These are phyloP conservation scores for Cherax destructor DNA, from an alignment of 1,140 invertebrate species.

Conservation along the genomic window DNA sequence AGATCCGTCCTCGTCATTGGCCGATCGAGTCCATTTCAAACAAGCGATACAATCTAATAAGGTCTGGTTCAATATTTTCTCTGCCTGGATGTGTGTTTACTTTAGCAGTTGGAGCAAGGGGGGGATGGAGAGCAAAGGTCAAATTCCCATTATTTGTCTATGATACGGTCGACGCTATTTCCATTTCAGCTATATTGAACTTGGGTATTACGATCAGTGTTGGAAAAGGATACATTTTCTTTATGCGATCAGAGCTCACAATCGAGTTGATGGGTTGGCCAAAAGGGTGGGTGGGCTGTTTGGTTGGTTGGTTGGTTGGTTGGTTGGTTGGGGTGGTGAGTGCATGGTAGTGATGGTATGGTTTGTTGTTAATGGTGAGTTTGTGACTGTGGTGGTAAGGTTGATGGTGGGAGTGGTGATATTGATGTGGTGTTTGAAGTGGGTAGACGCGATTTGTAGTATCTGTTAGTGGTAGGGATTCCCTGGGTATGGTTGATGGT, in stretches of 20 bases:
- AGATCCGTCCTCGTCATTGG: slow-evolving; percentile 26
- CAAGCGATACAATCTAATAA: slow-evolving; percentile 66
- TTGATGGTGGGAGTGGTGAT: neutral
- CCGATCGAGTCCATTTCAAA: slow-evolving; percentile 60
- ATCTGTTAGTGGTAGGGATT: too few relatives aligned
- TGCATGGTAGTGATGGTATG: neutral
- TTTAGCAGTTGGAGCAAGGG: slow-evolving; percentile 10
- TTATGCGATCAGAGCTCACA: slow-evolving; percentile 30
- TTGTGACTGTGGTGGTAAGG: slow-evolving; percentile 7
- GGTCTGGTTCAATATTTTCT: slow-evolving; percentile 56
- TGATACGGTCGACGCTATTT: slow-evolving; percentile 51
- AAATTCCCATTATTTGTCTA: slow-evolving; percentile 55
- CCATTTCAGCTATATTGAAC: slow-evolving; percentile 61
- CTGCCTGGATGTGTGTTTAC: slow-evolving; percentile 44
- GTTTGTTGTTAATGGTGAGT: neutral
- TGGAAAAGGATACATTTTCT: slow-evolving; percentile 16
- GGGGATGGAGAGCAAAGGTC: slow-evolving; percentile 10
- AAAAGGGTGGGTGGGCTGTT: neutral
- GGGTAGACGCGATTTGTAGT: too few relatives aligned
- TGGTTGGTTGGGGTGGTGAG: slow-evolving; percentile 3
- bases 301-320: neutral
- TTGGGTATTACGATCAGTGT: slow-evolving; percentile 49
- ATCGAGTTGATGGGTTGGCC: slow-evolving; percentile 34
- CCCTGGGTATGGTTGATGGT: too few relatives aligned
- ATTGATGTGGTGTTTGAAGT: neutral